phyloP scores from a whole-genome alignment of 2,113 vertebrate species.

The Tachycineta bicolor region DNA sequence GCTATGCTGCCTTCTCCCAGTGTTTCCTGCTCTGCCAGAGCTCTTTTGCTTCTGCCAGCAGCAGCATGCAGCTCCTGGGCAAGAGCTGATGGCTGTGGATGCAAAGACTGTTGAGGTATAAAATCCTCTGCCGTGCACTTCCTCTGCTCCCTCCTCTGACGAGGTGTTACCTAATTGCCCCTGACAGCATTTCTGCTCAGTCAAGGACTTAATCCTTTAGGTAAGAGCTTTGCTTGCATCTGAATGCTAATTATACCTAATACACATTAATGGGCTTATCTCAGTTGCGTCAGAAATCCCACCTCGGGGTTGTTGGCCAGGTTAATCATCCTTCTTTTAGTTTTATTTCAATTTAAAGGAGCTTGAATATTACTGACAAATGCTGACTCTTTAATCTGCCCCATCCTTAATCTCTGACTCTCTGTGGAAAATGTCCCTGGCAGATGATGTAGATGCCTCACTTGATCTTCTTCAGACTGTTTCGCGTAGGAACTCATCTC shows the following conservation, averaged over 20 bases:
- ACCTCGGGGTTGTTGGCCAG: background rate
- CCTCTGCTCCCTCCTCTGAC: background rate
- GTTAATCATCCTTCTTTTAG: conserved; percentile 42
- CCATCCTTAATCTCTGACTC: background rate
- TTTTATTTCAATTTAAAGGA: conserved; percentile 13
- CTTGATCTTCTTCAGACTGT: background rate
- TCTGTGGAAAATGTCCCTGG: conserved; percentile 4
- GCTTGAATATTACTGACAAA: conserved; percentile 11
- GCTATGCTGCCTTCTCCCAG: background rate
- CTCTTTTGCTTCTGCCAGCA: background rate
- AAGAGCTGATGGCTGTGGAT: background rate
- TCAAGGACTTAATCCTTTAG: conserved; percentile 33
- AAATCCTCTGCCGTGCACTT: background rate
- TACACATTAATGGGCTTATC: conserved; percentile 30
- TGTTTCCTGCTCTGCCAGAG: background rate
- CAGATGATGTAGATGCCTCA: background rate
- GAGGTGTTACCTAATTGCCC: conserved; percentile 35
- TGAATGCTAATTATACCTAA: conserved; percentile 67
- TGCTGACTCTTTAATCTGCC: background rate
- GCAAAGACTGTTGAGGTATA: background rate
- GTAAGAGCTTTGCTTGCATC: conserved; percentile 41
- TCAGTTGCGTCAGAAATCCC: conserved; percentile 46
- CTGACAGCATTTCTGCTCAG: conserved; percentile 30
- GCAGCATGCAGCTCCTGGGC: background rate
- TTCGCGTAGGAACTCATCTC: background rate